Conservation (phyloP, 1,140 invertebrate species). For the Chionoecetes opilio region DNA sequence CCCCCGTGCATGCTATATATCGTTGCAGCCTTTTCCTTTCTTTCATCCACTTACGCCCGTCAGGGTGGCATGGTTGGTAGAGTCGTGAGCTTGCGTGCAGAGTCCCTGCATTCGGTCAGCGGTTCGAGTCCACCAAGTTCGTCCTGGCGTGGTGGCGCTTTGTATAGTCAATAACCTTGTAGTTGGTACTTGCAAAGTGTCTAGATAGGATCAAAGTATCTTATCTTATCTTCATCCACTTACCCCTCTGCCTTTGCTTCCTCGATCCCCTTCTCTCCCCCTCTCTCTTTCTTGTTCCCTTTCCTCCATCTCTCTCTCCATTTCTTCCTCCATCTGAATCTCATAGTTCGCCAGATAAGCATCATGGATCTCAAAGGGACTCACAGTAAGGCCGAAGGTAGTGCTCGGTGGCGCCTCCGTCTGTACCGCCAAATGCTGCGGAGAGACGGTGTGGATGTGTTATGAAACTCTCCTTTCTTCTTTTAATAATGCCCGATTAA, state of each 20-base stretch:
- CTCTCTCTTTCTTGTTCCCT: constrained; percentile 51
- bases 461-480: too few relatives aligned
- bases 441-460: too few relatives aligned
- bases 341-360: constrained; percentile 60
- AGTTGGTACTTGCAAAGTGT: too few relatives aligned
- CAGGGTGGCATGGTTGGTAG: too few relatives aligned
- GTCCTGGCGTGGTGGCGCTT: too few relatives aligned
- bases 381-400: constrained; percentile 39
- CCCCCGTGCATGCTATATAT: background rate
- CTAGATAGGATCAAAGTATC: background rate
- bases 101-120: too few relatives aligned
- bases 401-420: constrained; percentile 74
- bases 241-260: background rate
- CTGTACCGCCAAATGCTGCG: constrained; percentile 60
- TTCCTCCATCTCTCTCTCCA: constrained; percentile 57
- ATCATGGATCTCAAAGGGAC: constrained; percentile 44
- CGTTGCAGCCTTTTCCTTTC: background rate
- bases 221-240: background rate
- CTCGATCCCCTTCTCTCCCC: constrained; percentile 42
- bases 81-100: too few relatives aligned
- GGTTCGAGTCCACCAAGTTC: too few relatives aligned
- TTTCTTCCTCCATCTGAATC: constrained; percentile 40
- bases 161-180: too few relatives aligned
- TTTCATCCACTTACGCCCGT: too few relatives aligned
- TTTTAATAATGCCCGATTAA: too few relatives aligned